Evolutionary conservation across 2,888 invertebrate species (phyloP), one percentile per base, ranked within the genome.

Genomic region (Tachina lurida): DNA sequence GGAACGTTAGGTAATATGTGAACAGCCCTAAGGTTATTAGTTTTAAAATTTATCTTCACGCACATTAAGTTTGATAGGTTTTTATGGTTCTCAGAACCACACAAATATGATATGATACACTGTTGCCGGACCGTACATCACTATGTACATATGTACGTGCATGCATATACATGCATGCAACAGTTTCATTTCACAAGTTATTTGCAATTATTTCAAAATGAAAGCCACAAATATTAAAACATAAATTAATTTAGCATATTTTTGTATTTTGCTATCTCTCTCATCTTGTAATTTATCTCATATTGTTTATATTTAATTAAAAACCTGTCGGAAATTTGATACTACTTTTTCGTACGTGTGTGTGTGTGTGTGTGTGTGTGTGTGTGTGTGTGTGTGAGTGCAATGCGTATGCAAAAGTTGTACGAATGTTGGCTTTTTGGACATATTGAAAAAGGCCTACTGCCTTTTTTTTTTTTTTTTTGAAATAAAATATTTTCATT

Each of bases 271-370:
- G 31, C 68, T 58, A 58, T 67, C 19, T 52, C 22, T 43, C 17
- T 77, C 7, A 31, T 67, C 31, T 56, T 80, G 41, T 22, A 58
- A 71, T 49, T 67, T 65, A 81, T 81, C 47, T 47, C 47, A 47
- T 56, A 49, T 74, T 76, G 63, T 63, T 70, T 63, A 56, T 52
- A 70, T 76, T 70, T 70, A 82, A 82, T 82, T 76, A 70, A 82
- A 82, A 81, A 75, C 47, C 41, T 81, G 81, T 81, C 60, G 54
- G 62, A 76, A 62, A 54, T 75, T 75, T 70, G 52, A 82, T 63
- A 70, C 10, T 31, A 7, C 31, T 7, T 15, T 65, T 19, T 60
- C 15, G 10, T 5, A 54, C 43, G 63, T 63, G 10, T 15, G 4
- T 63, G 10, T 15, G n/a, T 17, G 17, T 58, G 31, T 58, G 31